Base-by-base conservation (phyloP, 1,140 invertebrate genomes). In the Orius insidiosus region DNA sequence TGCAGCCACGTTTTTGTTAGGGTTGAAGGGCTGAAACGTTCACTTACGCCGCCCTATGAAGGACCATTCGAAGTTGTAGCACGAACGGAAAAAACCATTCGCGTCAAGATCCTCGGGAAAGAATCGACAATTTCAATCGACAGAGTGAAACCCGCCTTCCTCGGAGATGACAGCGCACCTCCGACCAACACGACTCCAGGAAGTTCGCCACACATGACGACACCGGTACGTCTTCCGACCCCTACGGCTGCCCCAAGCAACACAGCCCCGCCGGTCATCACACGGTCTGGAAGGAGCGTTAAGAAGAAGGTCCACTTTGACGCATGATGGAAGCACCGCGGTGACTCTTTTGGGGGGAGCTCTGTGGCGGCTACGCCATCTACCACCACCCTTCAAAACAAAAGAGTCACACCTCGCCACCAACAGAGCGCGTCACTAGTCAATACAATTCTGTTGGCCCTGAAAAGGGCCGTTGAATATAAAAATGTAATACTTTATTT, bases 91-190 rank as follows among this genome's bases (percentile, higher is more conserved):
- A 24, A 24, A 24, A 24, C 24, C 24, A 39, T 52, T 38, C 15
- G 50, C 10, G 2, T 46, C 32, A 34, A 57, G 50, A 11, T 53
- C 51, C 32, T 50, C 36, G 33, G 46, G 41, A 36, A 11, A 36
- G 35, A 36, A 13, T 36, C 35, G 35, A 36, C 35, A 3, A 36
- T 36, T 9, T 36, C 35, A 3, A 36, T 36, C 35, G 35, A 36
- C 35, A 36, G 9, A 9, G 35, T 36, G 35, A 36, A 36, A 9
- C 35, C 35, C 3, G 35, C 35, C 3, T 36, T 4, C 14, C 35
- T 36, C n/a, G 35, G 35, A 9, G n/a, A 36, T 5, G 35, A 36
- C 35, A 9, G 3, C 14, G 9, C 35, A 9, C 35, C 35, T 36
- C 9, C 35, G 14, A 3, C 9, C 35, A 36, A 3, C 35, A 36